Evolutionary conservation across 2,797 vertebrate species (phyloP).

Genomic region (Micrastur ruficollis): DNA sequence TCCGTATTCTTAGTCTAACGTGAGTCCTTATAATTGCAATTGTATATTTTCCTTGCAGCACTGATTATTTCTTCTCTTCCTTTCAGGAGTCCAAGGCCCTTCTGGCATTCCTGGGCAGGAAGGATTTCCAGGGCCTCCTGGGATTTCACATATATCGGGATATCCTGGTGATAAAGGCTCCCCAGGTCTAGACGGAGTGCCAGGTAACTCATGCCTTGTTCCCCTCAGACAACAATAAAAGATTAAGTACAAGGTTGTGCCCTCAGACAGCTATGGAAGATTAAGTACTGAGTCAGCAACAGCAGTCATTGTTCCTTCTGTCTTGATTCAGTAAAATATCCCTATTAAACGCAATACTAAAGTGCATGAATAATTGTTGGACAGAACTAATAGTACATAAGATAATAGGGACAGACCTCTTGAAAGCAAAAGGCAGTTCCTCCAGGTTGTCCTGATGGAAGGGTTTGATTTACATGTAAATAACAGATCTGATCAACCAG

Average conservation of each 20-base stretch:
- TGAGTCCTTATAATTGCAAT: background rate
- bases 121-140: conserved; percentile 80
- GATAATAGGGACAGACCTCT: background rate
- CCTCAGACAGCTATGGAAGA: background rate
- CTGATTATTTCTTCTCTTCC: background rate
- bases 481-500: background rate
- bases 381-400: background rate
- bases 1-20: background rate
- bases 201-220: conserved; percentile 64
- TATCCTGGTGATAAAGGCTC: conserved; percentile 80
- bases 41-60: background rate
- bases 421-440: background rate
- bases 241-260: background rate
- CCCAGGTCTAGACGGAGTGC: conserved; percentile 79
- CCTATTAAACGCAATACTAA: background rate
- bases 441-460: background rate
- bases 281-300: background rate
- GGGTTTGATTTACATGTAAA: background rate
- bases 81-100: conserved; percentile 82
- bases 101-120: conserved; percentile 78
- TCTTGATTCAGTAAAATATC: background rate
- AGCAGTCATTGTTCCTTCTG: background rate
- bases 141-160: conserved; percentile 80
- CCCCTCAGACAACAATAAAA: background rate
- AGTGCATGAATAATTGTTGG: background rate